Conservation (phyloP, 2,113 vertebrate species). For the Corynorhinus townsendii region DNA sequence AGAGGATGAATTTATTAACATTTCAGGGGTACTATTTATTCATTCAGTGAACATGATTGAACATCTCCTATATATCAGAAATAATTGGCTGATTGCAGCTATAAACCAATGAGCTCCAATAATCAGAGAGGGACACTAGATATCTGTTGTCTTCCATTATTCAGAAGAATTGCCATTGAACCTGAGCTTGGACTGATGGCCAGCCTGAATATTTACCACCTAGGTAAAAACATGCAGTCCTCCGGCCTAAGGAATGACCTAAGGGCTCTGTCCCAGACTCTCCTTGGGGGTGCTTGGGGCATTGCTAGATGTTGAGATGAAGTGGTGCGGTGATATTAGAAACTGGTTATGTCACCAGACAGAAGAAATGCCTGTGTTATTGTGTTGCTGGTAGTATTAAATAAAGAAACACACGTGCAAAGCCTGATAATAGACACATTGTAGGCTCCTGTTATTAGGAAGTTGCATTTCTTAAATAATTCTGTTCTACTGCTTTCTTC, state of each 20-base stretch:
- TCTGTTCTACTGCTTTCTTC: neutral
- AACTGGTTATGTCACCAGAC: neutral
- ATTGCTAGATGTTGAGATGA: neutral
- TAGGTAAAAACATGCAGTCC: neutral
- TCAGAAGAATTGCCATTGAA: neutral
- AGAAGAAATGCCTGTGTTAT: neutral
- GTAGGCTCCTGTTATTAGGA: neutral
- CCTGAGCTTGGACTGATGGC: neutral
- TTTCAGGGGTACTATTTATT: neutral
- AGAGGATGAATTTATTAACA: neutral
- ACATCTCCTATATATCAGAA: neutral
- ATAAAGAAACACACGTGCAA: neutral
- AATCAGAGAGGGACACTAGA: neutral
- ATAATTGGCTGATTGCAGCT: neutral
- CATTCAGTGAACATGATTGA: neutral
- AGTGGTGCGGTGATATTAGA: neutral
- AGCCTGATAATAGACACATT: neutral
- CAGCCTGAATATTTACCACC: neutral
- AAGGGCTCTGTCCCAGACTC: neutral
- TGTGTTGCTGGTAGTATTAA: neutral
- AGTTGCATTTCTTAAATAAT: conserved; percentile 9
- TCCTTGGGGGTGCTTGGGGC: neutral
- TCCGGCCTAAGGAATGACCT: neutral
- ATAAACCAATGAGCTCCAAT: neutral
- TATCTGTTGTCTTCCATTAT: neutral